Percentiles rank a stretch among this genome's conserved stretches.
Evolutionary conservation across 1,140 invertebrate species (phyloP).

Genomic region (Bombus consobrinus): DNA sequence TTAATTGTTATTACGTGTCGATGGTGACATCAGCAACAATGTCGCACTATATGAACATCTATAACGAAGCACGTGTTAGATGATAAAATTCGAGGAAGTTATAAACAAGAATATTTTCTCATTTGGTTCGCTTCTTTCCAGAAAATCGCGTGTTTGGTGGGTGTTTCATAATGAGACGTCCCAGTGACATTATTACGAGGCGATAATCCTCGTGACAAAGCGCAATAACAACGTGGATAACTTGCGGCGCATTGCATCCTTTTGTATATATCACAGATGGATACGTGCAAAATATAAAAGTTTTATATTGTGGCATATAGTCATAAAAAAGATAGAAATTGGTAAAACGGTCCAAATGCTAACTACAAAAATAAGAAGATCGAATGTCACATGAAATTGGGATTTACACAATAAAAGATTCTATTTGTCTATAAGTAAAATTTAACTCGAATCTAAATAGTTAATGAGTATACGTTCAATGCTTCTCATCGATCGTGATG

Average conservation of each 20-base stretch:
- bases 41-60: neutral
- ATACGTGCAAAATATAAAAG: neutral
- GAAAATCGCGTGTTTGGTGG: slow-evolving; percentile 3
- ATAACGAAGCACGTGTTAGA: neutral
- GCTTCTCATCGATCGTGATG: neutral
- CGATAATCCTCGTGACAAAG: slow-evolving; percentile 55
- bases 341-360: neutral
- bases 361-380: neutral
- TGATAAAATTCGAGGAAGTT: slow-evolving; percentile 14
- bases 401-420: neutral
- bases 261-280: neutral
- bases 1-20: neutral
- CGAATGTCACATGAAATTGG: neutral
- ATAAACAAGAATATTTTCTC: slow-evolving; percentile 34
- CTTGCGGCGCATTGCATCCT: neutral
- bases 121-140: neutral
- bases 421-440: neutral
- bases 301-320: too few relatives aligned
- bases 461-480: neutral
- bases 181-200: slow-evolving; percentile 42
- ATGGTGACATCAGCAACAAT: neutral
- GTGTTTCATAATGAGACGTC: slow-evolving; percentile 50
- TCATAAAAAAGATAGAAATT: neutral
- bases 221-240: slow-evolving; percentile 34
- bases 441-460: neutral